Base-by-base conservation (phyloP, 1,140 invertebrate genomes). In the Bicyclus anynana region DNA sequence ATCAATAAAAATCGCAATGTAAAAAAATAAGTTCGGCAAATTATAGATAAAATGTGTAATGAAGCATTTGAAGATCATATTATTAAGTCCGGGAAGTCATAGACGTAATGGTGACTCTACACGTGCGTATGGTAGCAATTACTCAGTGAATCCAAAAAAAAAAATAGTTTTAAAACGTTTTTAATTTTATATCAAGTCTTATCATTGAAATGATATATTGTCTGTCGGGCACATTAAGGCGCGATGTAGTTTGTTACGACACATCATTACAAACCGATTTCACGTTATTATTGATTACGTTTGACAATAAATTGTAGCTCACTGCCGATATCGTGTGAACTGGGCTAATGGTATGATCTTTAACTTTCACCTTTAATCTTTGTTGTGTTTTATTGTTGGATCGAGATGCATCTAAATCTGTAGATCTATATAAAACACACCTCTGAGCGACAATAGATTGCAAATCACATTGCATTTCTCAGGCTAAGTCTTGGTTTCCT, bases 211-310 rank as follows among this genome's bases (percentile, higher is more conserved):
- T 84, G 79, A 84, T 74, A 72, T 78, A 84, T 86, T 71, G 68
- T 56, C 66, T 74, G 74, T 82, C 72, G 72, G 59, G 62, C 64
- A 59, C 64, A 69, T 66, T 70, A 59, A 77, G 67, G 78, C 72
- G 75, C 71, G 71, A 81, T 71, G 66, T 47, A 70, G 71, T 74
- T 74, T 72, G 74, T 80, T 72, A 76, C 70, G 72, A 62, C 65
- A 44, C 69, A 65, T 78, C 73, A 81, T 84, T 81, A 82, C 62
- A 72, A 67, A 54, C 62, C 67, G 71, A 84, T 80, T 76, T 76
- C 64, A 59, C 61, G 54, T 53, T 64, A 59, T 78, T 72, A 84
- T 80, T 77, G 75, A 83, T 84, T 77, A 68, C 66, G 59, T 70
- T 67, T 75, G 74, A 78, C 73, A 75, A 82, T 80, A 71, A 84